phyloP scores from a whole-genome alignment of 92 coral and sea anemone species.

The Paramuricea clavata region DNA sequence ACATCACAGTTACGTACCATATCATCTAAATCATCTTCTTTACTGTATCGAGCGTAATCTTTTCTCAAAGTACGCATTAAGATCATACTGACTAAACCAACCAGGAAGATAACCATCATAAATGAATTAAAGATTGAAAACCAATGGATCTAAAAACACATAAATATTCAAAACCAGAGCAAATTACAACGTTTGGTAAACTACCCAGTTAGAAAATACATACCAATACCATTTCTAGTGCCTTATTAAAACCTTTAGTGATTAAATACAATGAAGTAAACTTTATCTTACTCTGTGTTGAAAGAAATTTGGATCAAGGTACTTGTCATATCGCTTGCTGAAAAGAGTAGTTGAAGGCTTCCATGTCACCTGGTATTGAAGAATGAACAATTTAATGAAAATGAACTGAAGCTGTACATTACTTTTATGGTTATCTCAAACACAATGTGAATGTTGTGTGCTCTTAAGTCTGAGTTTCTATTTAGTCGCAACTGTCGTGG shows the following conservation, averaged over 20 bases:
- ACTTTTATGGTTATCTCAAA: too few species aligned
- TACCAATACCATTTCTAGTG: too few species aligned
- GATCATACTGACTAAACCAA: conserved; percentile 98
- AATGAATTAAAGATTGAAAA: conserved; percentile 98
- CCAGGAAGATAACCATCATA: conserved; percentile 99
- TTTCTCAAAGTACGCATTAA: conserved; percentile 95
- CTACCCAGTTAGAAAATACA: too few species aligned
- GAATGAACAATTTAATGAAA: not conserved
- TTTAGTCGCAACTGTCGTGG: too few species aligned
- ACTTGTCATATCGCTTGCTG: conserved; percentile 93
- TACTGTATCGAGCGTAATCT: conserved; percentile 98
- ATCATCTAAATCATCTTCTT: conserved; percentile 99
- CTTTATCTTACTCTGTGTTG: conserved; percentile 89
- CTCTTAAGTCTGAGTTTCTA: too few species aligned
- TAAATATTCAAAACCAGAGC: not conserved
- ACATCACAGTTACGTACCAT: conserved; percentile 72
- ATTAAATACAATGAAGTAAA: not conserved
- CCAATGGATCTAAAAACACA: conserved; percentile 90
- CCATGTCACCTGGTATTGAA: conserved; percentile 83
- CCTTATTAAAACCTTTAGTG: not conserved
- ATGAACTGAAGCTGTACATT: too few species aligned
- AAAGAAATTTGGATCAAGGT: conserved; percentile 98
- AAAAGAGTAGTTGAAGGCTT: conserved; percentile 74
- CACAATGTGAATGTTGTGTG: too few species aligned
- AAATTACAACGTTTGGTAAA: too few species aligned